phyloP scores from a whole-genome alignment of 2,888 invertebrate species.

The Acleris cristana region DNA sequence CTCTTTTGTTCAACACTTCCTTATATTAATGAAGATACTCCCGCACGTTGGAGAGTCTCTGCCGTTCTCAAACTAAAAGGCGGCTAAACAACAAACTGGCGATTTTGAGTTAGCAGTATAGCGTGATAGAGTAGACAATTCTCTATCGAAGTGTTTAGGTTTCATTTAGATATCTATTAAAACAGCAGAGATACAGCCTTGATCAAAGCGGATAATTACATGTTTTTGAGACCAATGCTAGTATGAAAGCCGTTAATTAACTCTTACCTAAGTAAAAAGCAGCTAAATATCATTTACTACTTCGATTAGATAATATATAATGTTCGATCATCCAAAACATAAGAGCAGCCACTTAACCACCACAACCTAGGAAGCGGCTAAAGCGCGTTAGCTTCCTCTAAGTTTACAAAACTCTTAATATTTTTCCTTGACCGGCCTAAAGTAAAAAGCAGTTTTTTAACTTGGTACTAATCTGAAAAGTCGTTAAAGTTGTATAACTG shows the following conservation, averaged over 20 bases:
- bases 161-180: conserved; percentile 1
- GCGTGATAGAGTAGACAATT: not conserved
- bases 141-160: conserved; percentile 8
- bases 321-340: not conserved
- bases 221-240: not conserved
- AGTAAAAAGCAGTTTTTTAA: too few species aligned
- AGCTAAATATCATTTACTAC: not conserved
- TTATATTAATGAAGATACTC: not conserved
- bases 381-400: not conserved
- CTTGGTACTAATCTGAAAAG: too few species aligned
- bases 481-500: too few species aligned
- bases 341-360: not conserved
- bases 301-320: not conserved
- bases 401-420: not conserved
- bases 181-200: conserved; percentile 2
- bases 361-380: not conserved
- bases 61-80: too few species aligned
- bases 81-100: not conserved
- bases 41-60: too few species aligned
- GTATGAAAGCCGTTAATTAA: too few species aligned
- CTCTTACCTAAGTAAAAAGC: not conserved
- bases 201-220: conserved; percentile 1
- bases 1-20: not conserved
- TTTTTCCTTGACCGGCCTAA: not conserved
- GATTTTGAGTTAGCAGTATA: conserved; percentile 7